These are phyloP conservation scores for Parasteatoda tepidariorum DNA, from an alignment of 1,140 invertebrate genomes.

Conservation along the genomic window DNA sequence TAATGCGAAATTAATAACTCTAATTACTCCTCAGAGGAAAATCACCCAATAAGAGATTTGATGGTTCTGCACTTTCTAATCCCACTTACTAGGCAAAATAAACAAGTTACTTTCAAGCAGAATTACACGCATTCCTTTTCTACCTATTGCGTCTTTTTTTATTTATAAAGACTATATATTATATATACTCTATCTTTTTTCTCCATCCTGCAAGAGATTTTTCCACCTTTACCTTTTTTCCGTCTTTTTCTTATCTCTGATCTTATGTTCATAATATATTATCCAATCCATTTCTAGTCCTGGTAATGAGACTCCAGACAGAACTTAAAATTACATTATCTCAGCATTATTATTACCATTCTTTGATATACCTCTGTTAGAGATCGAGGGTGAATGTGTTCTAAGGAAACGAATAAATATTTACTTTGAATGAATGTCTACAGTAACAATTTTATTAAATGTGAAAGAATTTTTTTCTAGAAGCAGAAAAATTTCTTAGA, in stretches of 20 bases:
- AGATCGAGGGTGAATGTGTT: too few relatives aligned
- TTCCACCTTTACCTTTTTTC: neutral
- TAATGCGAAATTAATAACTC: too few relatives aligned
- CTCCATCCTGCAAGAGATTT: neutral
- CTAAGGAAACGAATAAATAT: too few relatives aligned
- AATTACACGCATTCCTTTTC: slow-evolving; percentile 9
- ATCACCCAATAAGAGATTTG: too few relatives aligned
- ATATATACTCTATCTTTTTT: neutral
- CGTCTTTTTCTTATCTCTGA: slow-evolving; percentile 3
- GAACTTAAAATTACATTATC: slow-evolving; percentile 14
- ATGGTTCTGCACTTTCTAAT: neutral
- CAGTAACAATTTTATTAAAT: too few relatives aligned
- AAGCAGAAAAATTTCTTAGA: too few relatives aligned
- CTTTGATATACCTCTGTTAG: too few relatives aligned
- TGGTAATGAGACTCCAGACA: slow-evolving; percentile 1
- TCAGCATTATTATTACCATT: neutral
- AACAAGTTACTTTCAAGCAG: slow-evolving; percentile 12
- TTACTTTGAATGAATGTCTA: too few relatives aligned
- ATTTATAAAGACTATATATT: neutral
- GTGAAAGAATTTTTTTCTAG: too few relatives aligned
- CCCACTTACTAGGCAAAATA: slow-evolving; percentile 10
- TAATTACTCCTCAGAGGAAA: too few relatives aligned
- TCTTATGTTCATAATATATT: neutral
- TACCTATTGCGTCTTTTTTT: neutral
- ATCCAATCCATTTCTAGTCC: neutral